Evolutionary conservation across 2,797 vertebrate species (phyloP).

Genomic region (Nasua narica): DNA sequence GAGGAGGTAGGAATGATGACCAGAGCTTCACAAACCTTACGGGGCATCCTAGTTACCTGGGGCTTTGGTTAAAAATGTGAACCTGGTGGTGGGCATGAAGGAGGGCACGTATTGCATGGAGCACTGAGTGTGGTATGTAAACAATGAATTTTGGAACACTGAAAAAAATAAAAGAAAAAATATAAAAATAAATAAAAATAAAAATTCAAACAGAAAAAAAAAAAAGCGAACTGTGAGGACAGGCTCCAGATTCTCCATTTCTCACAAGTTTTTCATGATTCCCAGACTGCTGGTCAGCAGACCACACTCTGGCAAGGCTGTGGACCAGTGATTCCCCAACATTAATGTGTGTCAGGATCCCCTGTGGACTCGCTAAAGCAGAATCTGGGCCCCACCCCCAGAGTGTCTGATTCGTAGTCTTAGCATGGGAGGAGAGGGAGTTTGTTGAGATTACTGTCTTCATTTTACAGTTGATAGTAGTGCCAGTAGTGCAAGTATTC

Average conservation of each 20-base stretch:
- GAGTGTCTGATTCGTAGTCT: neutral
- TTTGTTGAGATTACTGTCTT: constrained; percentile 10
- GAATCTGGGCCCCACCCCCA: neutral
- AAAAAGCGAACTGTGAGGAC: neutral
- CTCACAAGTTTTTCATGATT: neutral
- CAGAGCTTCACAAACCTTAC: neutral
- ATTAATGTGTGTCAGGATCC: neutral
- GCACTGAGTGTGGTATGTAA: no score
- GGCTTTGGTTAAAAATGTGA: neutral
- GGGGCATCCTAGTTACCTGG: neutral
- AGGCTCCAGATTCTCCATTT: neutral
- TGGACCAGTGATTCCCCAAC: neutral
- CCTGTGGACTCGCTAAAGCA: neutral
- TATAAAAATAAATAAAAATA: no score
- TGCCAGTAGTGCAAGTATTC: neutral
- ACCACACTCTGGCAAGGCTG: neutral
- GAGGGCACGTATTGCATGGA: no score
- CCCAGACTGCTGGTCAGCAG: neutral
- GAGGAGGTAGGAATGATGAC: neutral
- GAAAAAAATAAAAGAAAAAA: no score
- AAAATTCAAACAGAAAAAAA: no score
- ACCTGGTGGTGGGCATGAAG: no score
- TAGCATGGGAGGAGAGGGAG: neutral
- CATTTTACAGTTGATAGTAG: neutral
- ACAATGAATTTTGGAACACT: no score